Conservation (phyloP, 2,888 invertebrate genomes). For the Mythimna albipuncta region DNA sequence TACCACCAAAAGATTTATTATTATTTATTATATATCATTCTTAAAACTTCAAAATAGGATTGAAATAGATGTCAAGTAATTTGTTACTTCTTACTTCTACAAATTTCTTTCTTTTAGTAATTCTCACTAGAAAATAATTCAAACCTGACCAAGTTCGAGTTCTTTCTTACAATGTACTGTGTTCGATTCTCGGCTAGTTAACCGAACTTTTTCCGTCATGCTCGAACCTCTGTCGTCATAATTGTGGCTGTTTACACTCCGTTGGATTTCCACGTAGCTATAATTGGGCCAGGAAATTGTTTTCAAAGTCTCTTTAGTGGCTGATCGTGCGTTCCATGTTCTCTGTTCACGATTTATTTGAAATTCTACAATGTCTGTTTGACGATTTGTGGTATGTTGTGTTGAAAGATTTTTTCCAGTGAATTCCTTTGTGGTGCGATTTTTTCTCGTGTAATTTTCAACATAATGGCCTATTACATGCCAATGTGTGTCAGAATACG, state of each 20-base stretch:
- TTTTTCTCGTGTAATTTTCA: constrained; percentile 26
- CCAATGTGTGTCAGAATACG: constrained; percentile 23
- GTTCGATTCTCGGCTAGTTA: constrained; percentile 59
- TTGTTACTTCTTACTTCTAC: background rate
- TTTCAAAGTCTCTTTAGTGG: constrained; percentile 67
- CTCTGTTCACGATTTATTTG: constrained; percentile 57
- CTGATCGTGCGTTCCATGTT: constrained; percentile 64
- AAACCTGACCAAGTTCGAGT: constrained; percentile 23
- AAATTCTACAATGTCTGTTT: constrained; percentile 52
- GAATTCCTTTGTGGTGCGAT: constrained; percentile 40
- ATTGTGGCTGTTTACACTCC: constrained; percentile 81
- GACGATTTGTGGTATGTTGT: constrained; percentile 59
- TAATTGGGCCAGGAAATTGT: constrained; percentile 79
- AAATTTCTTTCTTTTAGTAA: background rate
- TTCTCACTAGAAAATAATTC: background rate
- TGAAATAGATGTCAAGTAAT: background rate
- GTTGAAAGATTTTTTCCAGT: constrained; percentile 55
- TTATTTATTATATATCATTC: background rate
- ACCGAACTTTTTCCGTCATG: constrained; percentile 68
- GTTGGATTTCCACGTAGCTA: constrained; percentile 76
- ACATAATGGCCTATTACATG: constrained; percentile 43
- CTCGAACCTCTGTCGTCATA: constrained; percentile 67
- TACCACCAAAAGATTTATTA: background rate
- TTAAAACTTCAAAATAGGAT: background rate
- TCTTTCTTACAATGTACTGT: constrained; percentile 30